Base-by-base conservation (phyloP, 2,113 vertebrate species). In the Lonchura striata region DNA sequence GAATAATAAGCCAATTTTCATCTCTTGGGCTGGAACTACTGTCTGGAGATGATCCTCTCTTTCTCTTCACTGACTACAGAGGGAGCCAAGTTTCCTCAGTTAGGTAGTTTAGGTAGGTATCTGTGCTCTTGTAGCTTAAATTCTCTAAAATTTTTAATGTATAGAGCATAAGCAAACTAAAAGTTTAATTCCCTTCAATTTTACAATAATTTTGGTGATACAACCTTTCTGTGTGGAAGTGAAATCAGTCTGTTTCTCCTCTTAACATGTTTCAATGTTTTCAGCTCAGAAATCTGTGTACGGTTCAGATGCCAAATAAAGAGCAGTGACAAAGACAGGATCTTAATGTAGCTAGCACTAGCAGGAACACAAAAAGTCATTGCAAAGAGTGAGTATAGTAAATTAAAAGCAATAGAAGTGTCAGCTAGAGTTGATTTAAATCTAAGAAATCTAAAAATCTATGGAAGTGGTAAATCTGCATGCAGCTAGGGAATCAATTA, bases 31-130 rank as follows among this genome's bases (percentile, higher is more conserved):
- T 86, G 20, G 25, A 82, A 65, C 23, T n/a, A 25, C 44, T 75
- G 3, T 28, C 10, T 59, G 39, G 41, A 80, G 46, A 68, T 54
- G 19, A n/a, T 80, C 69, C 31, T 90, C 27, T 84, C 56, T 91
- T 89, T 87, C 88, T 88, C 68, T 72, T 93, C 44, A 30, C 56
- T 60, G 80, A 86, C 85, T 96, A 97, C 88, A 96, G 95, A 95
- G 95, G 94, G 96, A 96, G 94, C 82, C 86, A 94, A 63, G 76
- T 86, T 90, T 86, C 91, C 88, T 96, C 72, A 41, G 39, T 90
- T 82, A 69, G 20, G 24, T 44, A 53, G 11, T 44, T 79, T 53
- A 88, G 76, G 33, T 70, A 49, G 42, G 6, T 59, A 41, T 21
- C 47, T 53, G 47, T 90, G 80, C 35, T 53, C 49, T 12, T 24